Base-by-base conservation (phyloP, 2,888 invertebrate species). In the Drosophila recens region DNA sequence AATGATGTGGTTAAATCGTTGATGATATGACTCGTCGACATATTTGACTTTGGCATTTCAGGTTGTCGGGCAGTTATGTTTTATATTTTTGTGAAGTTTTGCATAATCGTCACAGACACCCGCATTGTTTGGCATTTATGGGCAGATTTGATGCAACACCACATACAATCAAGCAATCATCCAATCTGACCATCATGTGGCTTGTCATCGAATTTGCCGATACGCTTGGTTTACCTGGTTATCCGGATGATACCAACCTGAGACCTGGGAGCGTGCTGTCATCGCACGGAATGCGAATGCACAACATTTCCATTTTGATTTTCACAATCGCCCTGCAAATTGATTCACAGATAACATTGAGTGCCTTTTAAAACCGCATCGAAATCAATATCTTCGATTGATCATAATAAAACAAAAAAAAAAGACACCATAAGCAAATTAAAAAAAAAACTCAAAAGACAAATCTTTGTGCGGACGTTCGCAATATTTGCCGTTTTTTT, bases 21-120 rank as follows among this genome's bases (percentile, higher is more conserved):
- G 45, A 63, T 64, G 59, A 68, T 68, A 63, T 52, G 61, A 48
- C 43, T 40, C 33, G 43, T 8, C 27, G 45, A 43, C 10, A 49
- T 43, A 65, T 68, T 72, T 59, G 36, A 42, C 40, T 63, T 42
- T 20, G 15, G 48, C 40, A 59, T 64, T 69, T 49, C 43, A 53
- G 49, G 27, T 64, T 58, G 61, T 61, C 48, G 34, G 59, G 36
- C 36, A 40, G 46, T 59, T 42, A 13, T 17, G 30, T 20, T 15
- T 52, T 34, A 13, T n/a, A 1, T 3, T 15, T 49, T 2, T 51
- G 13, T 51, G 13, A 4, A 23, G 68, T 43, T 88, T 86, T 83
- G 89, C 87, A 83, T 88, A 86, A 83, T 72, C 87, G 40, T 15
- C 61, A 64, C 58, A 86, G 52, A 88, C 83, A 80, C 83, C 89